phyloP scores from a whole-genome alignment of 2,113 vertebrate genomes.

The Myodes glareolus region DNA sequence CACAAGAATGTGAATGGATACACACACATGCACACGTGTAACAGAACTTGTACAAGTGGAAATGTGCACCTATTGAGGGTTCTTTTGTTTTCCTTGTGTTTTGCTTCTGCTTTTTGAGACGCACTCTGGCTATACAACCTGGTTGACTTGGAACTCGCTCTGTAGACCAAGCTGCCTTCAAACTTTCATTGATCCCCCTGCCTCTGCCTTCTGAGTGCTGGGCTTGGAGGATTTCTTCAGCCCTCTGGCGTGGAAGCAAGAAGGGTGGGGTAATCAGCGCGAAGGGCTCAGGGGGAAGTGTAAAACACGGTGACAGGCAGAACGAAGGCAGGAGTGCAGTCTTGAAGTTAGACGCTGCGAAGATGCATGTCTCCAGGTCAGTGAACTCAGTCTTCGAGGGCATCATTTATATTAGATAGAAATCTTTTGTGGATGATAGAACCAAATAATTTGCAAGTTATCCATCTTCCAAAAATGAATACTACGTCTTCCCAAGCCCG shows the following conservation, averaged over 20 bases:
- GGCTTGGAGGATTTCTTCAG: not conserved
- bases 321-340: no score
- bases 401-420: slow-evolving; percentile 8
- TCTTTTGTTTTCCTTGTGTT: not conserved
- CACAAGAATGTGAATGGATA: not conserved
- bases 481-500: slow-evolving; percentile 28
- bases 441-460: slow-evolving; percentile 59
- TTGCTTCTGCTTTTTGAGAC: not conserved
- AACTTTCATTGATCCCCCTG: not conserved
- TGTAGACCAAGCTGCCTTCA: not conserved
- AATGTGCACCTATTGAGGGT: not conserved
- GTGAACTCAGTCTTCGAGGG: not conserved
- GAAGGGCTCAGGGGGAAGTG: not conserved
- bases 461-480: slow-evolving; percentile 68
- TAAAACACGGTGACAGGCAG: rapidly evolving
- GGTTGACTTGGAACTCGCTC: not conserved
- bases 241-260: not conserved
- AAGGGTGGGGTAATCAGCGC: no score
- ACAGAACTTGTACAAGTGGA: not conserved
- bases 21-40: not conserved
- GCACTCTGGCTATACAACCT: no score
- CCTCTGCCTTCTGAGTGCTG: not conserved
- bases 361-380: not conserved
- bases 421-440: slow-evolving; percentile 18
- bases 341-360: not conserved